phyloP scores from a whole-genome alignment of 2,797 vertebrate species.

The Sparus aurata region DNA sequence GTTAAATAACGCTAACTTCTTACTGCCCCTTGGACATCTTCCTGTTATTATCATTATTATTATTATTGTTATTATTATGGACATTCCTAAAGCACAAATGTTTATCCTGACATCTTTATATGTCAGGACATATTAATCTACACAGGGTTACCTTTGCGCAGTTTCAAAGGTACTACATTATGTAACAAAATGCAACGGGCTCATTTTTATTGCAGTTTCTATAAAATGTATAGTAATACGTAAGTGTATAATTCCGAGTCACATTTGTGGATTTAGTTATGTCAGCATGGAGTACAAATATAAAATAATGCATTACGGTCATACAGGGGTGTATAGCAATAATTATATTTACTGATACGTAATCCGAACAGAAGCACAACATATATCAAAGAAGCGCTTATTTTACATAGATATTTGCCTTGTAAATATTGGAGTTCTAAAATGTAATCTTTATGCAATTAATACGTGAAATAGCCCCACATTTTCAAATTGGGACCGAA shows the following conservation, averaged over 20 bases:
- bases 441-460: not conserved
- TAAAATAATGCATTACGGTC: not conserved
- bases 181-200: not conserved
- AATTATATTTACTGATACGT: not conserved
- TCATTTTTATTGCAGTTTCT: not conserved
- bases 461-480: not conserved
- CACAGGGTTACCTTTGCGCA: not conserved
- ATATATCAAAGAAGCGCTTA: not conserved
- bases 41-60: not conserved
- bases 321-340: not conserved
- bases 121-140: no score
- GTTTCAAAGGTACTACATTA: not conserved
- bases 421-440: not conserved
- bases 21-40: no score
- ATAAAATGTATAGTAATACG: not conserved
- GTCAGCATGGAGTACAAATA: not conserved
- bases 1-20: not conserved
- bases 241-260: not conserved
- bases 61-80: not conserved
- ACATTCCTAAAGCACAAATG: not conserved
- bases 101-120: not conserved
- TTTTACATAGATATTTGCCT: not conserved
- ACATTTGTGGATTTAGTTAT: not conserved
- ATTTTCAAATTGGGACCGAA: not conserved
- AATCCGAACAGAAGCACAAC: not conserved